phyloP scores from a whole-genome alignment of 2,797 vertebrate genomes.

The Hydrolagus colliei region DNA sequence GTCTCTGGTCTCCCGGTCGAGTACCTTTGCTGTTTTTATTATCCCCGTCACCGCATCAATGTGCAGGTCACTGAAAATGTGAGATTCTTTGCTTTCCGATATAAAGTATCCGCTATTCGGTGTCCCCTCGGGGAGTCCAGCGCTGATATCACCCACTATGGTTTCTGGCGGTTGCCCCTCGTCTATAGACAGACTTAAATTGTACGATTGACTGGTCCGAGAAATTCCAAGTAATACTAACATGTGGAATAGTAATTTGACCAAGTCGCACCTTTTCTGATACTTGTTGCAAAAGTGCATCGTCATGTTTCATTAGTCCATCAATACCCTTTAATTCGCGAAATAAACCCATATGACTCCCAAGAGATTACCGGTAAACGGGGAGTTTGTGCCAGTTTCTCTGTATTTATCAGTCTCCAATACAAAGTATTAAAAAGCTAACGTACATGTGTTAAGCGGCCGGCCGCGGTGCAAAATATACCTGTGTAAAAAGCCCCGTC shows the following conservation, averaged over 20 bases:
- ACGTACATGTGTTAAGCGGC: background rate
- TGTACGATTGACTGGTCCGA: slow-evolving; percentile 59
- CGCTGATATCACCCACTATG: slow-evolving; percentile 75
- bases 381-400: too few species aligned
- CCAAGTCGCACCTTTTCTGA: slow-evolving; percentile 12
- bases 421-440: background rate
- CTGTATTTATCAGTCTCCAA: background rate
- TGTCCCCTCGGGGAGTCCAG: slow-evolving; percentile 52
- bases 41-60: slow-evolving; percentile 77
- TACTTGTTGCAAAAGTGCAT: too few species aligned
- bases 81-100: slow-evolving; percentile 77
- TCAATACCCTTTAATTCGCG: background rate
- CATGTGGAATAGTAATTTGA: slow-evolving; percentile 38
- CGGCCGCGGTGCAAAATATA: background rate
- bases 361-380: too few species aligned
- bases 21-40: slow-evolving; percentile 70
- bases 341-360: background rate
- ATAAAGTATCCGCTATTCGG: slow-evolving; percentile 74
- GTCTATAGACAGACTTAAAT: slow-evolving; percentile 70
- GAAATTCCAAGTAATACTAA: slow-evolving; percentile 41
- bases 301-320: background rate
- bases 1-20: slow-evolving; percentile 76
- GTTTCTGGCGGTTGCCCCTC: slow-evolving; percentile 77
- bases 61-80: slow-evolving; percentile 76
- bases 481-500: background rate